Base-by-base conservation (phyloP, 2,797 vertebrate species). In the Labeo calbasu region DNA sequence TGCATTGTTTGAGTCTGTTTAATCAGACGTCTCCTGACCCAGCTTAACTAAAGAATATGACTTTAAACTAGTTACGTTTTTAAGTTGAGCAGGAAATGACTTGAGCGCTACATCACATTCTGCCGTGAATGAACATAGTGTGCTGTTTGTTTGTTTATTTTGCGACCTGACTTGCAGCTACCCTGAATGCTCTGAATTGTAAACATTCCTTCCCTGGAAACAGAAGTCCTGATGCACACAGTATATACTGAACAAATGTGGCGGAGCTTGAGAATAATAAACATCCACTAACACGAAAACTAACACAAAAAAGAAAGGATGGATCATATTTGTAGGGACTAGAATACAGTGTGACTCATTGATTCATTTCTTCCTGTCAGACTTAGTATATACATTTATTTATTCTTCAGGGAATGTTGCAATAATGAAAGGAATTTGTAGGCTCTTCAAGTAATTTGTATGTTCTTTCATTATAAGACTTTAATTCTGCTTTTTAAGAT, bases 101-200 rank as follows among this genome's bases (percentile, higher is more conserved):
- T 48, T 51, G 40, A 84, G 51, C 40, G 4, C 59, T 43, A 25
- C 61, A 46, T 84, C 51, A 70, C 51, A 70, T 83, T 83, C 32
- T 12, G 19, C 6, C 2, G 73, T 69, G 82, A 83, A 83, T 59
- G 82, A 78, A 70, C 23, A 61, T 77, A 32, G 63, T 77, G 61
- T 77, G 82, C 14, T 10, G 12, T 78, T 71, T 84, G 68, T 71
- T 78, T 36, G 75, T 79, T 84, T 78, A 51, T 79, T 72, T 71
- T 70, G 40, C 61, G 66, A 51, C 36, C 6, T 83, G 81, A 69
- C 50, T 77, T 43, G n/a, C 61, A 57, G 51, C 50, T 28, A 76
- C 43, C 66, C 76, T 63, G 76, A 71, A 78, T 71, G 75, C 50
- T 51, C 13, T 53, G 59, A 77, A 40, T 79, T 14, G 25, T 50